phyloP scores from a whole-genome alignment of 2,797 vertebrate species.

The Poeciliopsis turneri region DNA sequence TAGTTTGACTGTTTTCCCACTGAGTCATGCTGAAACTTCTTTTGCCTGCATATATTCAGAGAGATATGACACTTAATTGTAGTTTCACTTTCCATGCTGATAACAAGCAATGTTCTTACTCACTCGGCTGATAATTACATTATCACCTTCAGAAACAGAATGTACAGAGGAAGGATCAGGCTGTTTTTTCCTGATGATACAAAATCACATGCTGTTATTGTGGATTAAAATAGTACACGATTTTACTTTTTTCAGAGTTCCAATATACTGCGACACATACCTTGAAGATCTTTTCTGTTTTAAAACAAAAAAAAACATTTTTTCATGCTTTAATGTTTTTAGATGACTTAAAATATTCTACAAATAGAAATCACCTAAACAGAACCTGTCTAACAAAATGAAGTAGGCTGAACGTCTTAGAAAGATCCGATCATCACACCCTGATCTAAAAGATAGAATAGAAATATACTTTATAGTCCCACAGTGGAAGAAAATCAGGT shows the following conservation, averaged over 20 bases:
- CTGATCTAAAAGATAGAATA: no score
- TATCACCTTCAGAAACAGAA: neutral
- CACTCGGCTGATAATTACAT: neutral
- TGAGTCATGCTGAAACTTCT: neutral
- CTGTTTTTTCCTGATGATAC: neutral
- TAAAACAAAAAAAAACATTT: no score
- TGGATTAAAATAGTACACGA: neutral
- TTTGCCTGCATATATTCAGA: neutral
- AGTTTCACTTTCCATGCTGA: neutral
- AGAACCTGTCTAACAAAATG: neutral
- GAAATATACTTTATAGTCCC: no score
- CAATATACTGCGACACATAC: neutral
- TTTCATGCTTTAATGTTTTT: neutral
- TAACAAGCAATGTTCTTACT: neutral
- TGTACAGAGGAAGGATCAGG: neutral
- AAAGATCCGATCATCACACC: neutral
- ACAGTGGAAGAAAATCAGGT: no score
- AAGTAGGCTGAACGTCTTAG: neutral
- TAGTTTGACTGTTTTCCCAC: neutral
- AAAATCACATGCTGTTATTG: neutral
- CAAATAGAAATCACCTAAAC: neutral
- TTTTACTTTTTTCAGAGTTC: neutral
- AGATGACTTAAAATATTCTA: neutral
- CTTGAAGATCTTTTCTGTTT: neutral
- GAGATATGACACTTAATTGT: neutral